Percentiles rank a stretch among this genome's conserved stretches.
Conservation (phyloP, 2,113 vertebrate genomes). For the Lutjanus erythropterus region DNA sequence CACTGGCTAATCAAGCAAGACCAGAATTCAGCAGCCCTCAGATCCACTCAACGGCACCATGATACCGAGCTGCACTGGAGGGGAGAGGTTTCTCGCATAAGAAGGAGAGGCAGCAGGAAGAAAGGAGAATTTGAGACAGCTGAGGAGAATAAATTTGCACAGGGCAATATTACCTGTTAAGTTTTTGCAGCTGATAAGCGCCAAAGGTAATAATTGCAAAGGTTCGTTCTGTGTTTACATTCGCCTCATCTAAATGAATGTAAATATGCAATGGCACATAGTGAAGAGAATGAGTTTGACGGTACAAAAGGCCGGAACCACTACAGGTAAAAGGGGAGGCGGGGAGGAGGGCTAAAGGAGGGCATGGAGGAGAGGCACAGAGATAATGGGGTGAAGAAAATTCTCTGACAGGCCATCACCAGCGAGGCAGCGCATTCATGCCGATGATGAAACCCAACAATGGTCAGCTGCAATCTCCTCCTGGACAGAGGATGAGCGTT, state of each 20-base stretch:
- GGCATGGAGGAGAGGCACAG: slow-evolving; percentile 33
- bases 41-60: slow-evolving; percentile 56
- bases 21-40: slow-evolving; percentile 73
- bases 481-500: slow-evolving; percentile 44
- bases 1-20: slow-evolving; percentile 80
- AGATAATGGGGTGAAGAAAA: slow-evolving; percentile 59
- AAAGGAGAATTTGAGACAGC: not conserved
- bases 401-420: slow-evolving; percentile 54
- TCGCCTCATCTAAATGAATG: slow-evolving; percentile 28
- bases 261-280: slow-evolving; percentile 13
- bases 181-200: slow-evolving; percentile 26
- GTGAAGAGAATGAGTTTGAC: slow-evolving; percentile 45
- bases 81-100: slow-evolving; percentile 15
- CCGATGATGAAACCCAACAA: slow-evolving; percentile 71
- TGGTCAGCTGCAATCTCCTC: slow-evolving; percentile 68
- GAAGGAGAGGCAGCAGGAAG: not conserved
- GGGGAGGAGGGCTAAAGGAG: slow-evolving; percentile 20
- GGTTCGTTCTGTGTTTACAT: slow-evolving; percentile 20
- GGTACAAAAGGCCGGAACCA: slow-evolving; percentile 26
- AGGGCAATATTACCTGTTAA: slow-evolving; percentile 12
- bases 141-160: slow-evolving; percentile 16
- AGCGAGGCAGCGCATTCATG: slow-evolving; percentile 40
- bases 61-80: slow-evolving; percentile 45
- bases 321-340: slow-evolving; percentile 21
- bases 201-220: slow-evolving; percentile 24